Base-by-base conservation (phyloP, 2,888 invertebrate genomes). In the Hirtodrosophila duncani region DNA sequence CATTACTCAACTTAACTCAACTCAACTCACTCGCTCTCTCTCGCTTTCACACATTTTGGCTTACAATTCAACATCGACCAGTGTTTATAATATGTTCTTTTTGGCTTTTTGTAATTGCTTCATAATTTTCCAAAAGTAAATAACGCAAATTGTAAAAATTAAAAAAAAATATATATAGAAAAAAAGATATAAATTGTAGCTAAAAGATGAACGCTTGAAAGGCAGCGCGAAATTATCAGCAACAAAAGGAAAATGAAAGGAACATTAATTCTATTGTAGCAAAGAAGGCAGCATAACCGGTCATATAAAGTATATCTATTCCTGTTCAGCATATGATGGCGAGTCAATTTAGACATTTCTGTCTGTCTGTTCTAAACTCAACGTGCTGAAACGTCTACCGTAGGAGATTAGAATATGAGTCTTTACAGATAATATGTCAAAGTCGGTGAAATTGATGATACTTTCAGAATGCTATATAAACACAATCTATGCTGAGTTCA, bases 201-300 rank as follows among this genome's bases (percentile, higher is more conserved):
- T 74, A 57, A 81, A 75, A 75, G 80, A 75, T 79, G 72, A 80
- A 67, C 80, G 77, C 77, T 75, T 81, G 78, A 74, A 80, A 74
- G 78, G 77, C 56, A 52, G 53, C 59, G 52, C 74, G 57, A 60
- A 69, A 65, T 59, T 72, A 63, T 56, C 50, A 33, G 51, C 27
- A 13, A 53, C 29, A 11, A 26, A 24, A 20, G 24, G 31, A 11
- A 24, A 13, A 13, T 41, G 21, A 30, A 34, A 29, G 41, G 43
- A 39, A 11, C 14, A 7, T 4, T 16, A 16, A 9, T 17, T 13
- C 16, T 10, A 27, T 5, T 7, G n/a, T n/a, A n/a, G n/a, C n/a
- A n/a, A n/a, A n/a, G n/a, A n/a, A n/a, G n/a, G n/a, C n/a, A n/a
- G n/a, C n/a, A n/a, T n/a, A n/a, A n/a, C n/a, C n/a, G n/a, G n/a